These are phyloP conservation scores for Tiliacea citrago DNA, from an alignment of 2,888 invertebrate genomes.

Conservation along the genomic window DNA sequence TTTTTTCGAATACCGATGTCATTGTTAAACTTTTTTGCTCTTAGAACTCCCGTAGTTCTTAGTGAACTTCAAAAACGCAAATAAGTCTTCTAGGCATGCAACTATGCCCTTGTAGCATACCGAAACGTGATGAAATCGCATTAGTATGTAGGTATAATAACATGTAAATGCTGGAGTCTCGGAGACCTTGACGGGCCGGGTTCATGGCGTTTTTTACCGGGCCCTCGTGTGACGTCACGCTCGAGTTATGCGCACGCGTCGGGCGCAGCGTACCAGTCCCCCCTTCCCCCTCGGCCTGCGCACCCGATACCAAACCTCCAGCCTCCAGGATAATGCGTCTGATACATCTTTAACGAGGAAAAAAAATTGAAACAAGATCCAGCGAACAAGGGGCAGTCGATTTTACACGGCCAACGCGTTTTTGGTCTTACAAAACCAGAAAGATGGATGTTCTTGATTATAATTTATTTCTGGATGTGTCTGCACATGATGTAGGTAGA, in stretches of 20 bases:
- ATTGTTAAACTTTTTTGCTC: slow-evolving; percentile 14
- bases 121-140: slow-evolving; percentile 73
- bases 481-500: slow-evolving; percentile 41
- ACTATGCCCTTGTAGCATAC: slow-evolving; percentile 66
- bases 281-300: slow-evolving; percentile 61
- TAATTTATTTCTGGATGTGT: slow-evolving; percentile 70
- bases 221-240: slow-evolving; percentile 86
- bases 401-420: slow-evolving; percentile 84
- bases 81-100: slow-evolving; percentile 59
- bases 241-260: slow-evolving; percentile 86
- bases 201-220: slow-evolving; percentile 86
- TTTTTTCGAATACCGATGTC: slow-evolving; percentile 18
- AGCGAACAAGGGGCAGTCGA: slow-evolving; percentile 81
- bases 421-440: slow-evolving; percentile 80
- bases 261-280: slow-evolving; percentile 66
- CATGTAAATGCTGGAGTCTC: slow-evolving; percentile 81
- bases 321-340: slow-evolving; percentile 88
- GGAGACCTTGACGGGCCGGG: slow-evolving; percentile 86
- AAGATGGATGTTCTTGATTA: slow-evolving; percentile 78
- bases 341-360: slow-evolving; percentile 87
- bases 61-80: slow-evolving; percentile 50
- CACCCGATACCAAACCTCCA: slow-evolving; percentile 83
- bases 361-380: slow-evolving; percentile 85
- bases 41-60: slow-evolving; percentile 31
- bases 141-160: slow-evolving; percentile 76